Evolutionary conservation across 2,888 invertebrate genomes (phyloP).

Genomic region (Colostygia pectinataria): DNA sequence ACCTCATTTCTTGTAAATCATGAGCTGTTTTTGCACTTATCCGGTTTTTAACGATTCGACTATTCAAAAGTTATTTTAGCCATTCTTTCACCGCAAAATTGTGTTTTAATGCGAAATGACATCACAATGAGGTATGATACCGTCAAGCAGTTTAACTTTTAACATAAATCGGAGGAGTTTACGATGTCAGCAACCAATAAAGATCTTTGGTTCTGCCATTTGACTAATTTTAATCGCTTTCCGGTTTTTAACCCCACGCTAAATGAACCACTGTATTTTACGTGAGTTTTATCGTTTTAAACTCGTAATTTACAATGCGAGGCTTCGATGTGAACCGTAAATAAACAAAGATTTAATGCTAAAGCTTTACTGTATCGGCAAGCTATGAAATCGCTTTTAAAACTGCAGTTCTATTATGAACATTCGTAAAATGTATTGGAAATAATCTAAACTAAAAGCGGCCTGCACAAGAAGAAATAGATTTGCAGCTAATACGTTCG

Average conservation of each 20-base stretch:
- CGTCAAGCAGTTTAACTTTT: constrained; percentile 44
- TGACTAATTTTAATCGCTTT: constrained; percentile 73
- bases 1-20: neutral
- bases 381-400: neutral
- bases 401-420: neutral
- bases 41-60: constrained; percentile 23
- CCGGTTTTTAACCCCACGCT: constrained; percentile 60
- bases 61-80: constrained; percentile 28
- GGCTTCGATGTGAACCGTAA: constrained; percentile 59
- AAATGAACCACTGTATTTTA: constrained; percentile 62
- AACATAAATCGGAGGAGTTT: constrained; percentile 69
- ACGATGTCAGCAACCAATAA: constrained; percentile 64
- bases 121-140: constrained; percentile 38
- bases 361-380: constrained; percentile 44
- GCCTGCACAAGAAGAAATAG: too few species aligned
- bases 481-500: too few species aligned
- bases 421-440: too few species aligned
- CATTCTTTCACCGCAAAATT: constrained; percentile 34
- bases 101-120: constrained; percentile 44
- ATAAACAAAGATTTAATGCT: constrained; percentile 66
- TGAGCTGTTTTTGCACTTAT: neutral
- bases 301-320: constrained; percentile 67
- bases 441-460: too few species aligned
- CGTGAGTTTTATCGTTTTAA: constrained; percentile 65
- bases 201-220: constrained; percentile 64